A percentile compares a stretch with the other conserved stretches of the same genome.
Conservation (phyloP, 2,797 vertebrate species). For the Aratinga solstitialis region DNA sequence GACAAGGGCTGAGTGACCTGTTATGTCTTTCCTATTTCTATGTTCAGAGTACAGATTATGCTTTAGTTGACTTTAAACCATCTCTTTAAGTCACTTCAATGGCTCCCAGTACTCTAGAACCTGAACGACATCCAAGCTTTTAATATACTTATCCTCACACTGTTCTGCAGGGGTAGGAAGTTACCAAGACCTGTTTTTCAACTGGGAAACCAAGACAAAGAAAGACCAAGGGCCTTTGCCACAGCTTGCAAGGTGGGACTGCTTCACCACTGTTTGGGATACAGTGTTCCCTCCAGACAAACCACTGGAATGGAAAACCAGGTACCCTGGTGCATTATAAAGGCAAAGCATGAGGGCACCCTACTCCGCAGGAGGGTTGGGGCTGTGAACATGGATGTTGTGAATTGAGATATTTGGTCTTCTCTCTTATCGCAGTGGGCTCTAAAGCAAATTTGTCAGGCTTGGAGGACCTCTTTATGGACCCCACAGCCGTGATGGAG, state of each 20-base stretch:
- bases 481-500: not conserved
- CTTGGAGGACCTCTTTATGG: not conserved
- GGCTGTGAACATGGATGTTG: not conserved
- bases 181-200: not conserved
- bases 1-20: not conserved
- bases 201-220: not conserved
- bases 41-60: not conserved
- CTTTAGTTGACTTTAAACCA: conserved; percentile 21
- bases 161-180: not conserved
- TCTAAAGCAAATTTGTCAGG: not conserved
- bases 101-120: not conserved
- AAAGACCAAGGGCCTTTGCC: not conserved
- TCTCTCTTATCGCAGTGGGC: fast-evolving
- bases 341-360: not conserved
- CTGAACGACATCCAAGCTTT: not conserved
- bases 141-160: not conserved
- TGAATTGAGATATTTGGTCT: not conserved
- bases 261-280: not conserved
- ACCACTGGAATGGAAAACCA: not conserved
- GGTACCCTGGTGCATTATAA: not conserved
- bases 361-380: not conserved
- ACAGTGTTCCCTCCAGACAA: not conserved
- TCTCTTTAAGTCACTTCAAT: not conserved
- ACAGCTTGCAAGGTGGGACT: not conserved
- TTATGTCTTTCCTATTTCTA: not conserved